phyloP scores from a whole-genome alignment of 2,797 vertebrate genomes.

The Oryzias sinensis region DNA sequence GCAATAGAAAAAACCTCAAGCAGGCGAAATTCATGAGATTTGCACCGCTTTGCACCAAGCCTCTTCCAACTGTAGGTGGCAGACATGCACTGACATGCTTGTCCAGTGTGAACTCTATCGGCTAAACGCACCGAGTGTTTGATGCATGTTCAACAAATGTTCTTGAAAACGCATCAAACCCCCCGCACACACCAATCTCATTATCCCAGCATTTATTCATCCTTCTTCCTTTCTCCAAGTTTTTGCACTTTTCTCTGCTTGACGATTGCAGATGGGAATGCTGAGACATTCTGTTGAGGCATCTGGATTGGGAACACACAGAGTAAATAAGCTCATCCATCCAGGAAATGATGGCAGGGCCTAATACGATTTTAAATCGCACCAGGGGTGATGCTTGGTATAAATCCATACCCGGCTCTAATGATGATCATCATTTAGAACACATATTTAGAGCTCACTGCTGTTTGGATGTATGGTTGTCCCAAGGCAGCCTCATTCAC shows the following conservation, averaged over 20 bases:
- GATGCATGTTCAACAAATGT: too few species aligned
- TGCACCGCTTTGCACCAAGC: too few species aligned
- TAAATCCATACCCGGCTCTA: constrained; percentile 67
- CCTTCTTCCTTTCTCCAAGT: constrained; percentile 17
- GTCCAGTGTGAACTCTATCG: too few species aligned
- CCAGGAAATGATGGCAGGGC: constrained; percentile 65
- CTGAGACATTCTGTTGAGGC: constrained; percentile 58
- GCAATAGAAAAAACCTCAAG: too few species aligned
- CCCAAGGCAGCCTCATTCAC: constrained; percentile 56
- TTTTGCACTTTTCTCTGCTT: constrained; percentile 39
- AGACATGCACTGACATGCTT: too few species aligned
- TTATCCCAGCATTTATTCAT: constrained; percentile 52
- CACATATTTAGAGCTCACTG: constrained; percentile 63
- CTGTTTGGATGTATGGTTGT: constrained; percentile 60
- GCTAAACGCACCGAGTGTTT: too few species aligned
- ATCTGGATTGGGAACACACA: constrained; percentile 46
- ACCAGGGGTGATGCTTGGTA: constrained; percentile 57
- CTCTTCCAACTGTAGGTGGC: too few species aligned
- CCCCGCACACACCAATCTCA: constrained; percentile 35
- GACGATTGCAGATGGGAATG: constrained; percentile 54
- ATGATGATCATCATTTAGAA: constrained; percentile 72
- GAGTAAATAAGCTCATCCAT: constrained; percentile 64
- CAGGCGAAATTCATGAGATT: too few species aligned
- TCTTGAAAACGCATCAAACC: constrained; percentile 17
- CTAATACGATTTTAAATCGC: constrained; percentile 70